A percentile compares a stretch with the other conserved stretches of the same genome.
Evolutionary conservation across 1,140 invertebrate genomes (phyloP).

Genomic region (Neodiprion pinetum): DNA sequence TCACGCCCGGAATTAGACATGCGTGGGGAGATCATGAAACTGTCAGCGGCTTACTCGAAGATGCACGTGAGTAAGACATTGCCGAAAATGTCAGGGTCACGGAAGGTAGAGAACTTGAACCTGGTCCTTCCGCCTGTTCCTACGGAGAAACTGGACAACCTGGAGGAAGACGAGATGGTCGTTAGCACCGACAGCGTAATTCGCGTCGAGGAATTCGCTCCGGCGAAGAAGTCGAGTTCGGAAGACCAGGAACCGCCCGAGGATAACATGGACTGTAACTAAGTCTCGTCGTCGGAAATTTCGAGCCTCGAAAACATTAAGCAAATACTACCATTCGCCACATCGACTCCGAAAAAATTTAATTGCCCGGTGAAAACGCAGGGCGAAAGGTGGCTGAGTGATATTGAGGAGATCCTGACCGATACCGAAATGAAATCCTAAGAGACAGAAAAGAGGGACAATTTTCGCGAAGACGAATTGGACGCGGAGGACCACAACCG

Average conservation of each 20-base stretch:
- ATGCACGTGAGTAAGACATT: constrained; percentile 27
- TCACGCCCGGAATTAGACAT: too few species aligned
- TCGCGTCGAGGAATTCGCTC: background rate
- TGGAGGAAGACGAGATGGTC: background rate
- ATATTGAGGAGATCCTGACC: too few species aligned
- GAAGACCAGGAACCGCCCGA: too few species aligned
- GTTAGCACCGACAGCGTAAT: background rate
- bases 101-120: constrained; percentile 41
- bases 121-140: constrained; percentile 26
- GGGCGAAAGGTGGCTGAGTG: too few species aligned
- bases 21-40: background rate
- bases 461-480: background rate
- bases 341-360: too few species aligned
- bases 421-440: background rate
- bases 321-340: too few species aligned
- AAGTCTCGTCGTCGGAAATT: too few species aligned
- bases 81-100: constrained; percentile 33
- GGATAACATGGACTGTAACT: too few species aligned
- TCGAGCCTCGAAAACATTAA: too few species aligned
- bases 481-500: background rate
- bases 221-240: background rate
- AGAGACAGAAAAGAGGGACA: background rate
- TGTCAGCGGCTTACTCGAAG: background rate
- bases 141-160: background rate
- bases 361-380: too few species aligned